phyloP scores from a whole-genome alignment of 1,140 invertebrate species.

The Ephestia elutella region DNA sequence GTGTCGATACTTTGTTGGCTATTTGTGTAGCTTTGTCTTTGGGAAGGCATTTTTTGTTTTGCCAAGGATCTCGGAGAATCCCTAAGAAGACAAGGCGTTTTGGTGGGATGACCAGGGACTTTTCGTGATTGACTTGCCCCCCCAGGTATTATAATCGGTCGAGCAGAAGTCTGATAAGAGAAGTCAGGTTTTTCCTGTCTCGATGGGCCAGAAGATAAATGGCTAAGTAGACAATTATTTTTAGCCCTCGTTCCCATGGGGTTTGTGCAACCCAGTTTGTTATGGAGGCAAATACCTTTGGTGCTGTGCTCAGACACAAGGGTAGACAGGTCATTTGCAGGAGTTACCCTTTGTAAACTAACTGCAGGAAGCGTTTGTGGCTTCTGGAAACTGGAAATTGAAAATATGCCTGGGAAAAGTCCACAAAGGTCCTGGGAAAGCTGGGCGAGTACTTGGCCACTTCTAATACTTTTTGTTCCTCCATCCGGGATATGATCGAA shows the following conservation, averaged over 20 bases:
- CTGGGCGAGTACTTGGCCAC: slow-evolving; percentile 16
- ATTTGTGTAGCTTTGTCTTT: neutral
- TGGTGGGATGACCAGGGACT: neutral
- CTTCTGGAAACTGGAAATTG: too few species aligned
- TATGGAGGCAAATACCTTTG: slow-evolving; percentile 19
- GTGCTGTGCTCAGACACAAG: slow-evolving; percentile 23
- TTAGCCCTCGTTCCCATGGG: neutral
- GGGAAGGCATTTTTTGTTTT: neutral
- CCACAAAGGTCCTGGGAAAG: slow-evolving; percentile 28
- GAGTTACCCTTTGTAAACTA: neutral
- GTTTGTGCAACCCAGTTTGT: slow-evolving; percentile 12
- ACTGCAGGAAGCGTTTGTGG: too few species aligned
- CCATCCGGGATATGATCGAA: slow-evolving; percentile 13
- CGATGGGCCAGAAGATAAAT: too few species aligned
- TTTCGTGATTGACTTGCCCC: neutral
- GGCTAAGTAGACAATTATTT: neutral
- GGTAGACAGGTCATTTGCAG: slow-evolving; percentile 19
- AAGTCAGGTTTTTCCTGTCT: too few species aligned
- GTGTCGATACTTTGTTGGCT: neutral
- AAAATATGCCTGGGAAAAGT: slow-evolving; percentile 23
- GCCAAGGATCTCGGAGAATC: neutral
- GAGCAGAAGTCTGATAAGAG: too few species aligned
- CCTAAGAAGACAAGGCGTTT: neutral
- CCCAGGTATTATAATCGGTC: too few species aligned
- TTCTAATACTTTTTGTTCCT: slow-evolving; percentile 16